A percentile compares a stretch with the other conserved stretches of the same genome.
These are phyloP conservation scores for Trissolcus basalis DNA, from an alignment of 1,140 invertebrate genomes.

Conservation along the genomic window DNA sequence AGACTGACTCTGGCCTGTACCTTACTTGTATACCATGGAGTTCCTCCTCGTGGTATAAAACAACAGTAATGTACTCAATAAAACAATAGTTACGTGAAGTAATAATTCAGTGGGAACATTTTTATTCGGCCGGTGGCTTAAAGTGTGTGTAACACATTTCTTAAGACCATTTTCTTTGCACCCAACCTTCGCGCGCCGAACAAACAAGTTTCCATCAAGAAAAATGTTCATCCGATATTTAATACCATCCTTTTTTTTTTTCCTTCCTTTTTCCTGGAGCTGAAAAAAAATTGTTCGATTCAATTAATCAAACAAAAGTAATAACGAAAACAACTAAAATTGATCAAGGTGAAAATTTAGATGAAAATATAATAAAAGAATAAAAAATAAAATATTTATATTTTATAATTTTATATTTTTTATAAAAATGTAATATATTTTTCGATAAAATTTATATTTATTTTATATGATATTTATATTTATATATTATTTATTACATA, in stretches of 20 bases:
- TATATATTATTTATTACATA: no score
- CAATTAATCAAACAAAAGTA: no score
- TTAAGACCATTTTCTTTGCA: constrained; percentile 10
- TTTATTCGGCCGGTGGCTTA: constrained; percentile 12
- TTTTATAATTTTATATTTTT: no score
- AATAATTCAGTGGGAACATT: constrained; percentile 37
- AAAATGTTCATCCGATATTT: constrained; percentile 13
- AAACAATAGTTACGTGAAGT: constrained; percentile 43
- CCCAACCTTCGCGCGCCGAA: constrained; percentile 1
- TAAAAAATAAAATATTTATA: no score
- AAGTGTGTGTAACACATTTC: constrained; percentile 26
- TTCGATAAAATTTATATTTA: no score
- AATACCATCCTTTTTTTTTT: neutral
- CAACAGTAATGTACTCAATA: constrained; percentile 41
- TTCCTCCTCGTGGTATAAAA: constrained; percentile 37
- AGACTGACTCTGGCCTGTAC: constrained; percentile 29
- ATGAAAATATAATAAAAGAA: no score
- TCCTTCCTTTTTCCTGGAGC: no score
- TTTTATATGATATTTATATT: no score
- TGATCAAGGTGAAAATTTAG: no score
- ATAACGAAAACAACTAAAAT: no score
- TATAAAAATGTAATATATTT: no score
- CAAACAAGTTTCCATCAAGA: constrained; percentile 13
- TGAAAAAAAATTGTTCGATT: no score
- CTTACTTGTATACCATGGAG: constrained; percentile 32